phyloP scores from a whole-genome alignment of 2,888 invertebrate species.

The Celastrina argiolus region DNA sequence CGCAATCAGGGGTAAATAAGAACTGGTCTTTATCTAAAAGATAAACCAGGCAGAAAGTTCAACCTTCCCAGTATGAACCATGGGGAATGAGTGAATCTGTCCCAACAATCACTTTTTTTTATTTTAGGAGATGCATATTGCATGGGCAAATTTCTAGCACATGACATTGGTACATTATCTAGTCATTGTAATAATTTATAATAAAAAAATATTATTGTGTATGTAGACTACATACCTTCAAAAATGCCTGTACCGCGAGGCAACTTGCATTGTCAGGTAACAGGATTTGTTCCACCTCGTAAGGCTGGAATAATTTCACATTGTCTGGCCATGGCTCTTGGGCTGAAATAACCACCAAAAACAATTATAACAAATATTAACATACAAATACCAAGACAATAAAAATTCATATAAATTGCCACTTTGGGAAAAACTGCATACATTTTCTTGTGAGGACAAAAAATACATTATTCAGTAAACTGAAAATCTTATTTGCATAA shows the following conservation, averaged over 20 bases:
- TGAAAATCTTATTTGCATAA: not conserved
- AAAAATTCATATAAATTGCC: not conserved
- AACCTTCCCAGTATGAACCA: too few relatives aligned
- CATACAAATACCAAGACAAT: not conserved
- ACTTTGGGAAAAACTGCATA: not conserved
- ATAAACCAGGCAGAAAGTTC: too few relatives aligned
- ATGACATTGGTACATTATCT: too few relatives aligned
- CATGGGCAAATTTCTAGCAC: too few relatives aligned
- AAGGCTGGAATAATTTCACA: constrained; percentile 91
- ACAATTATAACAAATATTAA: not conserved
- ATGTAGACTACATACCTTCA: constrained; percentile 75
- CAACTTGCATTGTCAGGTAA: constrained; percentile 96
- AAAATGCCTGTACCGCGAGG: constrained; percentile 93
- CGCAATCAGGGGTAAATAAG: too few relatives aligned
- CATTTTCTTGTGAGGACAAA: not conserved
- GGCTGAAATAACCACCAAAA: constrained; percentile 59
- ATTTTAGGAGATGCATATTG: too few relatives aligned
- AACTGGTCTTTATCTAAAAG: too few relatives aligned
- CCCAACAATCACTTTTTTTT: too few relatives aligned
- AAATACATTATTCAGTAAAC: not conserved
- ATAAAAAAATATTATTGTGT: not conserved
- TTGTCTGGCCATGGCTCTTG: constrained; percentile 95
- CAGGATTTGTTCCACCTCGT: constrained; percentile 95
- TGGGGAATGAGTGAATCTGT: too few relatives aligned
- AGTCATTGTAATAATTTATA: too few relatives aligned